Conservation (phyloP, 2,113 vertebrate species). For the Phyllostomus discolor region DNA sequence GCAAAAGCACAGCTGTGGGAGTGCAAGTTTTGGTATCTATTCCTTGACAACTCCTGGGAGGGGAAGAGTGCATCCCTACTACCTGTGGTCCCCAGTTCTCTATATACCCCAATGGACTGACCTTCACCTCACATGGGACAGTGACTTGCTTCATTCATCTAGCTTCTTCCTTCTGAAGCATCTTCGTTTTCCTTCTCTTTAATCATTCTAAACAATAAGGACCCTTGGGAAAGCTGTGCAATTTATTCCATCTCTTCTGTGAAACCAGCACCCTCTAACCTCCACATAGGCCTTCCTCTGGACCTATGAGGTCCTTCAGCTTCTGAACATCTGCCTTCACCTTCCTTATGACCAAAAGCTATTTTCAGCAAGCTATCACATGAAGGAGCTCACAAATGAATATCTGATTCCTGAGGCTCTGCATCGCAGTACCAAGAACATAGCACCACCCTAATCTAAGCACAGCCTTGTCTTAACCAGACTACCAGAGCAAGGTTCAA, state of each 20-base stretch:
- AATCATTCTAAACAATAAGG: background rate
- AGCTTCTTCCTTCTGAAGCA: background rate
- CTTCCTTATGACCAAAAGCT: background rate
- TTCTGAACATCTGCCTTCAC: background rate
- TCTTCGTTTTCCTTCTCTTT: background rate
- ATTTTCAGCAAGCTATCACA: background rate
- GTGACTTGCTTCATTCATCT: background rate
- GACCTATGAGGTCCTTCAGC: background rate
- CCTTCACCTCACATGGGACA: background rate
- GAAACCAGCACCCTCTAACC: background rate
- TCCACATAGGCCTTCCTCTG: background rate
- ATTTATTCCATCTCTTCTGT: background rate
- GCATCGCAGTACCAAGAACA: too few relatives aligned
- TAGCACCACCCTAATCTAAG: background rate
- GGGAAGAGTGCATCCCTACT: rapidly evolving
- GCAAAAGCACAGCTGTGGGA: background rate
- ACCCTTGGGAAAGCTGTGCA: background rate
- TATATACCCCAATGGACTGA: too few relatives aligned
- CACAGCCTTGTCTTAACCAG: background rate
- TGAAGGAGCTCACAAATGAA: background rate
- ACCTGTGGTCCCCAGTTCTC: background rate
- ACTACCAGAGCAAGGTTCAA: background rate
- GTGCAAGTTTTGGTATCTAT: background rate
- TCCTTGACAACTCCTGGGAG: background rate
- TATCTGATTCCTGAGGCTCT: background rate